Conservation (phyloP, 92 coral and sea anemone species). For the Zoanthus sansibaricus region DNA sequence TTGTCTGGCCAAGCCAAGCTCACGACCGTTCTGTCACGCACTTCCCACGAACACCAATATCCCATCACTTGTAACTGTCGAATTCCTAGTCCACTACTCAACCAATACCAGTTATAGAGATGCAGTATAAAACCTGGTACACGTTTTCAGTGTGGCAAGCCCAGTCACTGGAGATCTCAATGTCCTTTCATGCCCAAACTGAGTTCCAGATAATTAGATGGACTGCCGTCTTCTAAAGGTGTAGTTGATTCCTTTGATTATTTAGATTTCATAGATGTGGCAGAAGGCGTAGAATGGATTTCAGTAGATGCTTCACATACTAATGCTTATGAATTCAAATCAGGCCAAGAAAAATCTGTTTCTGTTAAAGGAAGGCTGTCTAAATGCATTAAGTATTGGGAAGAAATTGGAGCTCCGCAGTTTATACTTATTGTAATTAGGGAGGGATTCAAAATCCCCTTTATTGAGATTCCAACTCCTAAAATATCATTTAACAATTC, state of each 20-base stretch:
- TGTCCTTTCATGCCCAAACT: conserved; percentile 5
- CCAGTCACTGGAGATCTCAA: conserved; percentile 36
- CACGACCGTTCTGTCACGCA: background rate
- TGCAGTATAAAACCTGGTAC: conserved; percentile 3
- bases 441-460: conserved; percentile 58
- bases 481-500: conserved; percentile 39
- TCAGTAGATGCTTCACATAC: conserved; percentile 4
- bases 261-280: conserved; percentile 1
- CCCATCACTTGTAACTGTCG: background rate
- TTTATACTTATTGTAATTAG: conserved; percentile 45
- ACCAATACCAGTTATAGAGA: background rate
- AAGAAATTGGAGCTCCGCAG: conserved; percentile 35
- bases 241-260: conserved; percentile 15
- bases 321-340: conserved; percentile 6
- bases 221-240: conserved; percentile 4
- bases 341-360: background rate
- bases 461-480: conserved; percentile 38
- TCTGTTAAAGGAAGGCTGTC: conserved; percentile 35
- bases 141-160: conserved; percentile 31
- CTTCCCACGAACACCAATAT: background rate
- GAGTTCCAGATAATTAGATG: background rate
- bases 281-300: conserved; percentile 1
- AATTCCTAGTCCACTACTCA: background rate
- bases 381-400: conserved; percentile 48
- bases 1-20: background rate